These are phyloP conservation scores for Hemibagrus guttatus DNA, from an alignment of 2,797 vertebrate species.

Conservation along the genomic window DNA sequence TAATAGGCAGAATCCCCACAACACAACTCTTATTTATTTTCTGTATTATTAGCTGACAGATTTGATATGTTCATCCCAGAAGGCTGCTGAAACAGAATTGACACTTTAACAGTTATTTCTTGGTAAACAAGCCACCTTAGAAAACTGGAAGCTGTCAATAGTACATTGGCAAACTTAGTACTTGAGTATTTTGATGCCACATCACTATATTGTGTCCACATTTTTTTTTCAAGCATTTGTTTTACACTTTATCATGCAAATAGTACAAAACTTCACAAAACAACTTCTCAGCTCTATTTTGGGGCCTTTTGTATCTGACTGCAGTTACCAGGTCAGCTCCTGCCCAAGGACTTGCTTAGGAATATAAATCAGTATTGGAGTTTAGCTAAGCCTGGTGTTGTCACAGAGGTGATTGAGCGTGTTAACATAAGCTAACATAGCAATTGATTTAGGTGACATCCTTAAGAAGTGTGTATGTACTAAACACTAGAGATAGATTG, in stretches of 20 bases:
- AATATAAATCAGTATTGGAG: slow-evolving; percentile 40
- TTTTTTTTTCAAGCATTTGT: too few species aligned
- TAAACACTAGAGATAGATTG: neutral
- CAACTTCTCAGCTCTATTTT: neutral
- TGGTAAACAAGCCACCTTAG: neutral
- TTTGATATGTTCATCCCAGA: neutral
- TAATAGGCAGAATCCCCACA: neutral
- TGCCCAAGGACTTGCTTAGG: neutral
- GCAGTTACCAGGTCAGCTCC: slow-evolving; percentile 1
- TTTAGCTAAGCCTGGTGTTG: slow-evolving; percentile 28
- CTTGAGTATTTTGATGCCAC: neutral
- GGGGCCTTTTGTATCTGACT: neutral
- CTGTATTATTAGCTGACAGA: slow-evolving; percentile 7
- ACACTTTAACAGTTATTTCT: neutral
- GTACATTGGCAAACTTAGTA: neutral
- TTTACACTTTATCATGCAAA: too few species aligned
- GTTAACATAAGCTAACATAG: neutral
- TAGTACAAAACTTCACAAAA: neutral
- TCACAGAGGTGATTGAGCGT: slow-evolving; percentile 37
- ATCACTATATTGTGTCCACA: neutral
- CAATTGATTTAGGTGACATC: neutral
- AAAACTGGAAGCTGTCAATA: neutral
- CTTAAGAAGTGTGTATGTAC: neutral
- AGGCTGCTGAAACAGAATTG: neutral
- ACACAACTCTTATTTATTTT: neutral